phyloP scores from a whole-genome alignment of 2,888 invertebrate genomes.

The Limenitis camilla region DNA sequence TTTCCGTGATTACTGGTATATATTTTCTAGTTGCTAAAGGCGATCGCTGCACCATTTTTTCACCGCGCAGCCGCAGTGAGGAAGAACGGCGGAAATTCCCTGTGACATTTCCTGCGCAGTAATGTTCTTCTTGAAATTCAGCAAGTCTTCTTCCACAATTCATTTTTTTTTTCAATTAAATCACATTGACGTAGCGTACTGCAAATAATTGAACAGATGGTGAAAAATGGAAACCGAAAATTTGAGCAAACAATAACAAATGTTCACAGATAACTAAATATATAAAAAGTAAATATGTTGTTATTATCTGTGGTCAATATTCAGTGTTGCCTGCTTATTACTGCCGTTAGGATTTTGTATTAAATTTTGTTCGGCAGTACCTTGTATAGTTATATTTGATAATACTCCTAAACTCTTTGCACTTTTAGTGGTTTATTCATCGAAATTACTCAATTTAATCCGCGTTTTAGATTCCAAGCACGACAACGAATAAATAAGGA shows the following conservation, averaged over 20 bases:
- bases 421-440: too few species aligned
- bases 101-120: constrained; percentile 69
- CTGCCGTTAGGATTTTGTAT: neutral
- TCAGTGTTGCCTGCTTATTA: neutral
- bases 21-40: constrained; percentile 68
- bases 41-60: constrained; percentile 74
- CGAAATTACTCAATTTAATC: too few species aligned
- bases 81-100: constrained; percentile 77
- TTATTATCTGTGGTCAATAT: neutral
- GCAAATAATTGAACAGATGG: constrained; percentile 53
- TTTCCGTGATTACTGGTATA: constrained; percentile 78
- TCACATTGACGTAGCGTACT: constrained; percentile 60
- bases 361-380: constrained; percentile 2
- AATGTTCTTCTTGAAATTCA: constrained; percentile 67
- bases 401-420: too few species aligned
- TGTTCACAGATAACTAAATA: constrained; percentile 25
- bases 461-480: too few species aligned
- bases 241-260: constrained; percentile 18
- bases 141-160: constrained; percentile 55
- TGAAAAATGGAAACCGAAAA: constrained; percentile 22
- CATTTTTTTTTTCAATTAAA: constrained; percentile 63
- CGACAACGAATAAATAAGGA: too few species aligned
- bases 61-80: constrained; percentile 81
- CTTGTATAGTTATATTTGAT: too few species aligned
- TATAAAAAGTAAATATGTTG: too few species aligned